Percentiles rank a stretch among this genome's conserved stretches.
Conservation (phyloP, 2,113 vertebrate species). For the Gavialis gangeticus region DNA sequence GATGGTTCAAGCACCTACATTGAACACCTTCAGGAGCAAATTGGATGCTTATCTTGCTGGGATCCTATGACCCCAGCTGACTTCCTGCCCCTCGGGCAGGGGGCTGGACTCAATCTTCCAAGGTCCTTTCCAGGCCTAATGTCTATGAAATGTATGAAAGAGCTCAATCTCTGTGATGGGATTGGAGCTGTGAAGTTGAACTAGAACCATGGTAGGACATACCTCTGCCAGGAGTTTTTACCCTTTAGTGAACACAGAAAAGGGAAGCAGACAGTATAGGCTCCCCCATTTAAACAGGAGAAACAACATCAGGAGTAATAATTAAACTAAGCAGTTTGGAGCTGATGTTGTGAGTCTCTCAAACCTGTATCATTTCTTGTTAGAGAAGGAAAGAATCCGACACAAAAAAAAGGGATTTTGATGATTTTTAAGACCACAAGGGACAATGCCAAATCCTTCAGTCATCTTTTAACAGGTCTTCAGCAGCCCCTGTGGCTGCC, state of each 20-base stretch:
- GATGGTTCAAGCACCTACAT: no score
- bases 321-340: neutral
- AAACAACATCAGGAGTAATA: neutral
- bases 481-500: fast-evolving
- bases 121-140: no score
- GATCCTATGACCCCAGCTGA: no score
- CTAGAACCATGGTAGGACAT: neutral
- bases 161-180: neutral
- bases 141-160: no score
- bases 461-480: neutral
- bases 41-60: no score
- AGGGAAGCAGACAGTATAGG: fast-evolving
- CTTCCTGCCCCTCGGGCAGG: no score
- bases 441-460: neutral
- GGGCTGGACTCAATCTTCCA: no score
- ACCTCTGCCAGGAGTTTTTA: fast-evolving
- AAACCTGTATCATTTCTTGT: neutral
- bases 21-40: no score
- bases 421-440: neutral
- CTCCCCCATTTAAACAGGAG: neutral
- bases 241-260: neutral
- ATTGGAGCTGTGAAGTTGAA: neutral
- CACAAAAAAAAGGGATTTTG: neutral
- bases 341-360: neutral
- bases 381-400: neutral